Conservation (phyloP, 1,140 invertebrate species). For the Drosophila pandora region DNA sequence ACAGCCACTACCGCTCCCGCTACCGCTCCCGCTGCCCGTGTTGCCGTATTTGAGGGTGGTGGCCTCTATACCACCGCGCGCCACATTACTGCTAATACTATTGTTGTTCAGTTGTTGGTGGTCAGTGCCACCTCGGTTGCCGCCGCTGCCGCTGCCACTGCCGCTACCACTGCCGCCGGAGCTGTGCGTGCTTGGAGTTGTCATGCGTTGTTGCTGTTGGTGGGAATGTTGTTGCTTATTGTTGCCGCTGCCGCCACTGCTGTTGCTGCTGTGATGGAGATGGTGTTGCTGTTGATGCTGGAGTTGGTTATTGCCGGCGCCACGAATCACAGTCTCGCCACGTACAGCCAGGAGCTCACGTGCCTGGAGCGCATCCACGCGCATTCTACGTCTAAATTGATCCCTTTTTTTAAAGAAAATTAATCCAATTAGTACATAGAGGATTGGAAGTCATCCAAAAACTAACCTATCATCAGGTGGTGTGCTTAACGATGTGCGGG, state of each 20-base stretch:
- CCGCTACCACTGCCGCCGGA: constrained; percentile 32
- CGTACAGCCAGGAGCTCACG: constrained; percentile 78
- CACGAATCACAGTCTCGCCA: constrained; percentile 78
- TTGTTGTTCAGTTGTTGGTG: constrained; percentile 48
- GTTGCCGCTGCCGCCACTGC: constrained; percentile 39
- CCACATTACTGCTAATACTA: constrained; percentile 77
- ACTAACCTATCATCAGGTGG: constrained; percentile 81
- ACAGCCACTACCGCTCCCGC: constrained; percentile 17
- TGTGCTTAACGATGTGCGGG: constrained; percentile 81
- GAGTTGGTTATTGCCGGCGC: constrained; percentile 60
- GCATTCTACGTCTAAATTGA: constrained; percentile 83
- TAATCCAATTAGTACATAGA: constrained; percentile 1
- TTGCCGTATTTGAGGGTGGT: constrained; percentile 78
- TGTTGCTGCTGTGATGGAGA: constrained; percentile 49
- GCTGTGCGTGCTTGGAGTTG: constrained; percentile 55
- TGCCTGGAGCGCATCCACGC: constrained; percentile 76
- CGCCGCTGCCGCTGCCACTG: constrained; percentile 5
- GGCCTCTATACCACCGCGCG: constrained; percentile 75
- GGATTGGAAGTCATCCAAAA: background rate
- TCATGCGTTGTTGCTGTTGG: constrained; percentile 74
- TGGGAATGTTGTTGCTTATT: constrained; percentile 75
- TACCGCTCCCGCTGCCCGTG: constrained; percentile 67
- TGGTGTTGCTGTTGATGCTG: constrained; percentile 52
- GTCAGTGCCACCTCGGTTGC: constrained; percentile 24
- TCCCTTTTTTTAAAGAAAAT: constrained; percentile 42